Percentiles rank a stretch among this genome's conserved stretches.
Evolutionary conservation across 2,113 vertebrate genomes (phyloP).

Genomic region (Etia nguti): DNA sequence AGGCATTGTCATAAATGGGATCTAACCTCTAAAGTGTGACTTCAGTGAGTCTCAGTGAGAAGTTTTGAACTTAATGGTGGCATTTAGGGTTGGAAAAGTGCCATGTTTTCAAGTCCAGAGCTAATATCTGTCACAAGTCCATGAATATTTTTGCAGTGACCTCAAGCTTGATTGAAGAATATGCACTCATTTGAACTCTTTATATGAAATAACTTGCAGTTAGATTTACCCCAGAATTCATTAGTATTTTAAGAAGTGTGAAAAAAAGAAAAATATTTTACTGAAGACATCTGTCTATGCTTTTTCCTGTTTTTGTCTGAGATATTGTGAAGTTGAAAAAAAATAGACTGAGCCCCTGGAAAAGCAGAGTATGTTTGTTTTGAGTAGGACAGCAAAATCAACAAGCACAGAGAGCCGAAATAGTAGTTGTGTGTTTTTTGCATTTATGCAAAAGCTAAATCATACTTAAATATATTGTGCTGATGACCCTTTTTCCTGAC

Average conservation of each 20-base stretch:
- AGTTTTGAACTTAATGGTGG: background rate
- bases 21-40: slow-evolving; percentile 18
- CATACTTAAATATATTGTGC: background rate
- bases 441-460: background rate
- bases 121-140: background rate
- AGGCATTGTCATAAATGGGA: slow-evolving; percentile 33
- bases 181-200: background rate
- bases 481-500: background rate
- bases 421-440: background rate
- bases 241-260: background rate
- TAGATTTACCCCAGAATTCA: background rate
- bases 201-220: background rate
- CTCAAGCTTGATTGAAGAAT: background rate
- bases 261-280: background rate
- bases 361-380: background rate
- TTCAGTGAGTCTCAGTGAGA: background rate
- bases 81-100: background rate
- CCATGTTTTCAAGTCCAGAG: background rate
- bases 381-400: background rate
- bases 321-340: background rate
- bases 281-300: background rate
- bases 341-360: background rate
- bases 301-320: background rate
- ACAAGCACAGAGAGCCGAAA: background rate
- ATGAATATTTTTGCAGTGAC: background rate